Evolutionary conservation across 2,888 invertebrate species (phyloP).

Genomic region (Acholoe squamosa): DNA sequence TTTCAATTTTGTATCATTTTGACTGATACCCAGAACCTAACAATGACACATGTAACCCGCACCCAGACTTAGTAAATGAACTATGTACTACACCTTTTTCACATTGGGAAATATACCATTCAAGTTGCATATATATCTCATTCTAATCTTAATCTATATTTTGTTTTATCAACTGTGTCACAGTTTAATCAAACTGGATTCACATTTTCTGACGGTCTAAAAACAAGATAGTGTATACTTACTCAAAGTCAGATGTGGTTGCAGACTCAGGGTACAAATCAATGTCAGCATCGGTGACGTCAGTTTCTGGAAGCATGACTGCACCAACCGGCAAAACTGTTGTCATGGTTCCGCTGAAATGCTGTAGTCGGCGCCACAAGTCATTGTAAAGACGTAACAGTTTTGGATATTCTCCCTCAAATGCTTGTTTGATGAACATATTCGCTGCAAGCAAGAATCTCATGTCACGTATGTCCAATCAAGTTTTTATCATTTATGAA

Average conservation of each 20-base stretch:
- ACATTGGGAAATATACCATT: too few species aligned
- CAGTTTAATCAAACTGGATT: too few species aligned
- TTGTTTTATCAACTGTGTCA: too few species aligned
- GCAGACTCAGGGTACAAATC: conserved; percentile 9
- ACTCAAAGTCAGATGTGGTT: conserved; percentile 33
- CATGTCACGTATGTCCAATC: background rate
- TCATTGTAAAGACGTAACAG: conserved; percentile 92
- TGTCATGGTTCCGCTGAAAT: conserved; percentile 76
- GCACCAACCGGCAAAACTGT: background rate
- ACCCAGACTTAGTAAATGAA: too few species aligned
- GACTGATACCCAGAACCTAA: too few species aligned
- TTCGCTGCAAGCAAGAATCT: conserved; percentile 75
- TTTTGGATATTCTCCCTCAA: conserved; percentile 94
- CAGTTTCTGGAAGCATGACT: conserved; percentile 15
- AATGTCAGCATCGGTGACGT: background rate
- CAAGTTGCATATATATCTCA: too few species aligned
- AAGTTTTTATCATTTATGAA: too few species aligned
- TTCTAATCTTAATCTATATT: too few species aligned
- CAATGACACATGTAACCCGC: too few species aligned
- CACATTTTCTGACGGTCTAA: too few species aligned
- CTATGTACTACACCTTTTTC: too few species aligned
- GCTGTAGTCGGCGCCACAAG: conserved; percentile 88
- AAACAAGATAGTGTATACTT: background rate
- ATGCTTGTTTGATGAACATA: conserved; percentile 88
- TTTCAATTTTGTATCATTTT: too few species aligned